A percentile compares a stretch with the other conserved stretches of the same genome.
These are phyloP conservation scores for Tiliacea citrago DNA, from an alignment of 2,888 invertebrate species.

Conservation along the genomic window DNA sequence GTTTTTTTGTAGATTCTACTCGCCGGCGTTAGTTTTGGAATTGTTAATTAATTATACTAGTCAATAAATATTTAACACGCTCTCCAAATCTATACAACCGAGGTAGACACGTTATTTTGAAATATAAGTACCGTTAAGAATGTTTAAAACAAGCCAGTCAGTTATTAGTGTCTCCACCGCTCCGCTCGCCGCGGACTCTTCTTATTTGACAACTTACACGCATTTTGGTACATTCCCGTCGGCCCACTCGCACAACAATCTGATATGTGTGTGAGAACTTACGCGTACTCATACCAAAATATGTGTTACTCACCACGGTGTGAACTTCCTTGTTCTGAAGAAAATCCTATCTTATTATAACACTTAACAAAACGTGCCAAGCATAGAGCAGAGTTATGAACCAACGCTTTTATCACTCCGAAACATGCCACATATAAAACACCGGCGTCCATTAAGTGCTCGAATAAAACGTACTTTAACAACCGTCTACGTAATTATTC, in stretches of 20 bases:
- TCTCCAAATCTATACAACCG: background rate
- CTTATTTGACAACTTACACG: conserved; percentile 48
- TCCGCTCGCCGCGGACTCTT: conserved; percentile 35
- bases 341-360: conserved; percentile 63
- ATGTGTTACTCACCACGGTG: conserved; percentile 79
- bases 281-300: conserved; percentile 76
- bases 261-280: conserved; percentile 86
- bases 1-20: background rate
- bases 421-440: conserved; percentile 66
- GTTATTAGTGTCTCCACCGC: conserved; percentile 25
- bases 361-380: conserved; percentile 60
- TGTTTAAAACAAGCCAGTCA: conserved; percentile 8
- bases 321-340: conserved; percentile 71
- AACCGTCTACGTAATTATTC: conserved; percentile 74
- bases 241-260: conserved; percentile 82
- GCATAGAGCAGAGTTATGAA: conserved; percentile 48
- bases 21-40: conserved; percentile 8
- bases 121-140: conserved; percentile 9
- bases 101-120: background rate
- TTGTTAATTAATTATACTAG: conserved; percentile 22
- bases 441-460: conserved; percentile 68
- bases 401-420: conserved; percentile 58
- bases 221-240: conserved; percentile 72
- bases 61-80: conserved; percentile 33
- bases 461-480: conserved; percentile 71